Conservation (phyloP, 2,113 vertebrate genomes). For the Actinemys pallida region DNA sequence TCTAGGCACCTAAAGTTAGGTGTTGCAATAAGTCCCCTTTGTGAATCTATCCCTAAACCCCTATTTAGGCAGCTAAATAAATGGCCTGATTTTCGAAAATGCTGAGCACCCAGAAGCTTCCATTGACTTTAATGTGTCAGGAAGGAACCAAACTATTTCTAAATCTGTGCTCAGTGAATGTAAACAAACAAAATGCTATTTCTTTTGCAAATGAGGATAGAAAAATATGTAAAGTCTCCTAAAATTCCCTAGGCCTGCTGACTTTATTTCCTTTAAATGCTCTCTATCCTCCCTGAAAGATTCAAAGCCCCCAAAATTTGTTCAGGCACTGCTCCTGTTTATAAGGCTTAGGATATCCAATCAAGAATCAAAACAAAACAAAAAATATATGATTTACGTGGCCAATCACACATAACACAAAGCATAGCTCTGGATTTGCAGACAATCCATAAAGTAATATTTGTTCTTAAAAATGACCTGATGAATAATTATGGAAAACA, state of each 20-base stretch:
- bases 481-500: conserved; percentile 57
- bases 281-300: conserved; percentile 4
- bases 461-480: conserved; percentile 13
- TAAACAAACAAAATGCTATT: not conserved
- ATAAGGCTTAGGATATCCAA: not conserved
- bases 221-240: not conserved
- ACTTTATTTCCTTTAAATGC: not conserved
- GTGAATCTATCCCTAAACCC: not conserved
- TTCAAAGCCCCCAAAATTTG: not conserved
- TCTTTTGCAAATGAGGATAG: not conserved
- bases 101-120: not conserved
- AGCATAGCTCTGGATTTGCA: conserved; percentile 1
- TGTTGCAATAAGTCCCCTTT: not conserved
- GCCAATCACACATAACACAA: not conserved
- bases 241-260: not conserved
- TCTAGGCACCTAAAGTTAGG: not conserved
- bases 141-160: not conserved
- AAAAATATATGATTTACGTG: accelerated
- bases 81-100: not conserved
- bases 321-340: not conserved
- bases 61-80: not conserved
- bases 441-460: conserved; percentile 12
- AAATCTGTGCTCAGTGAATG: not conserved
- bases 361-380: accelerated
- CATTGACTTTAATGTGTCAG: not conserved